Conservation (phyloP, 2,797 vertebrate species). For the Prunella strophiata region DNA sequence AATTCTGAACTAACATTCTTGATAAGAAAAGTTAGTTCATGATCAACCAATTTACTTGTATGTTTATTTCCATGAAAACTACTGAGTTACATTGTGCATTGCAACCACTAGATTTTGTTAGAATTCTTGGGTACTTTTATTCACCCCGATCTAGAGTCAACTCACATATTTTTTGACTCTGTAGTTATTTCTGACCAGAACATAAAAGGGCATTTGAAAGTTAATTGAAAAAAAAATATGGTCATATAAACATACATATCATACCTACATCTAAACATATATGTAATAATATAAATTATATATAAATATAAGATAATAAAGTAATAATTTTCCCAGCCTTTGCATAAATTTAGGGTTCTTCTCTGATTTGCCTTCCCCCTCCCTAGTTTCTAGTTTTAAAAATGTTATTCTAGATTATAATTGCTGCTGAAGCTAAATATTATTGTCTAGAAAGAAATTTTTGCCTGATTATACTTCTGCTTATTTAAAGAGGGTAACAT, state of each 20-base stretch:
- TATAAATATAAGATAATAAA: background rate
- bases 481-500: background rate
- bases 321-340: background rate
- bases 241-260: too few relatives aligned
- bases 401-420: background rate
- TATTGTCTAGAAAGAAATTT: background rate
- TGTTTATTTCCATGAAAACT: background rate
- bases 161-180: background rate
- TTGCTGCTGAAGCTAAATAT: background rate
- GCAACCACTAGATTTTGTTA: background rate
- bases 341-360: background rate
- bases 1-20: background rate
- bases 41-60: background rate
- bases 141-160: background rate
- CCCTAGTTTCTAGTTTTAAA: background rate
- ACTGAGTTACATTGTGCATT: background rate
- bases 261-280: too few relatives aligned
- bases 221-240: background rate
- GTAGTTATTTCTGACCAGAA: background rate
- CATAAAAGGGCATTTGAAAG: background rate
- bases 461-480: background rate
- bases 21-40: background rate
- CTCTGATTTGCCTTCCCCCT: accelerated
- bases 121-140: background rate
- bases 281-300: background rate